Evolutionary conservation across 2,797 vertebrate species (phyloP).

Genomic region (Antrozous pallidus): DNA sequence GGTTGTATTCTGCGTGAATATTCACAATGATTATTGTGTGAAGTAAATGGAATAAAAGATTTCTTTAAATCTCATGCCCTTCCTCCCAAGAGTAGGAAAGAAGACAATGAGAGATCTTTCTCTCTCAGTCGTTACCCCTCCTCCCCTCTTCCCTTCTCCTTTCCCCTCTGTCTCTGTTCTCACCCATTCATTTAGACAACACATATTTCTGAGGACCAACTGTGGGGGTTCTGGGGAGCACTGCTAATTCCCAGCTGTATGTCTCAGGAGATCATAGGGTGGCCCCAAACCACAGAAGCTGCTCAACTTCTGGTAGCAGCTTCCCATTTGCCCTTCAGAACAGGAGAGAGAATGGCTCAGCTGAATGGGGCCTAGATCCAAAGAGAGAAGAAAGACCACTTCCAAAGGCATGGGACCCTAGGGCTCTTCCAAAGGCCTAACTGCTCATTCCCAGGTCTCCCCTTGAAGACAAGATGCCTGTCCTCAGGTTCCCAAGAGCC

Average conservation of each 20-base stretch:
- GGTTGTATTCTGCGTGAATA: not conserved
- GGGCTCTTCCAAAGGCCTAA: not conserved
- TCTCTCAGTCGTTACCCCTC: not conserved
- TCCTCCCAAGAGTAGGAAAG: not conserved
- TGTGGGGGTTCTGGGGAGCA: not conserved
- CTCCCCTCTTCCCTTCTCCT: not conserved
- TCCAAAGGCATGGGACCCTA: not conserved
- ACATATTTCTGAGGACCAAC: not conserved
- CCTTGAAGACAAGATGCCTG: not conserved
- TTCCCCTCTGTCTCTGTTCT: not conserved
- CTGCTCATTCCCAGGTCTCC: not conserved
- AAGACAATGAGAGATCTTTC: not conserved
- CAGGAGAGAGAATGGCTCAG: not conserved
- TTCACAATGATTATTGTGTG: not conserved
- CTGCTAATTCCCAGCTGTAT: not conserved
- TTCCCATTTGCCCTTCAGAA: not conserved
- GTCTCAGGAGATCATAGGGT: not conserved
- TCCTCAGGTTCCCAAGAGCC: not conserved
- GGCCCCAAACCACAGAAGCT: not conserved
- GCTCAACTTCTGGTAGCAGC: not conserved
- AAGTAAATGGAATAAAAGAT: not conserved
- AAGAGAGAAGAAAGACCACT: not conserved
- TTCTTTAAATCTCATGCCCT: not conserved
- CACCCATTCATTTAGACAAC: not conserved
- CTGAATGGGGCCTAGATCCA: too few relatives aligned